Base-by-base conservation (phyloP, 2,113 vertebrate species). In the Takifugu bimaculatus region DNA sequence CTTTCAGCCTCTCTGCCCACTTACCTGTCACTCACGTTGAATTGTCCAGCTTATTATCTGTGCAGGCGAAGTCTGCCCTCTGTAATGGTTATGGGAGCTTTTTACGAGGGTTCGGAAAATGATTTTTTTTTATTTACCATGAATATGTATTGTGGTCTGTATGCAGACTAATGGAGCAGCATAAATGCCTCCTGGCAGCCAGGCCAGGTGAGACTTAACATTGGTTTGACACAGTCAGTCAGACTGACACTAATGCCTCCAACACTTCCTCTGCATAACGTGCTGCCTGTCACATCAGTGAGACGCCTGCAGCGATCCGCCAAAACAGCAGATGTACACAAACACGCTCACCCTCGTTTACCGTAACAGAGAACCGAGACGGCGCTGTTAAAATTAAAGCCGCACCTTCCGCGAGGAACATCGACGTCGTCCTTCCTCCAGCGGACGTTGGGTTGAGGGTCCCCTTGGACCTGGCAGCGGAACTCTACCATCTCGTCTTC, bases 361-460 rank as follows among this genome's bases (percentile, higher is more conserved):
- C 20, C 25, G 11, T 11, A 39, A 6, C 35, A 39, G 35, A 39
- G 35, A 20, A 20, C 20, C 20, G 20, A 20, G 20, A 20, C 35
- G 11, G 11, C 7, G 35, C 35, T 39, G 35, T 39, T 11, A 3
- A 11, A 10, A 39, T 39, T 39, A 39, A 10, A 39, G 35, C 35
- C 6, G 7, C 78, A 98, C 97, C 96, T 96, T 88, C 96, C 97
- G 62, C 96, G 93, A 0, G 93, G 93, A 51, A 98, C 84, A 55
- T 99, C 97, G 2, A 89, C 65, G 42, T 99, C 96, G 39, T 98
- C 96, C 73, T 98, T 98, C 80, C 89, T 95, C 96, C 97, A 98
- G 35, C 95, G 92, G 12, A 99, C 93, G 1, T 94, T 94, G 50
- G 97, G 97, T 60, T 89, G 96, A 49, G 95, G 97, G 85, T 99